phyloP scores from a whole-genome alignment of 2,113 vertebrate genomes.

The Leucosticte australis region DNA sequence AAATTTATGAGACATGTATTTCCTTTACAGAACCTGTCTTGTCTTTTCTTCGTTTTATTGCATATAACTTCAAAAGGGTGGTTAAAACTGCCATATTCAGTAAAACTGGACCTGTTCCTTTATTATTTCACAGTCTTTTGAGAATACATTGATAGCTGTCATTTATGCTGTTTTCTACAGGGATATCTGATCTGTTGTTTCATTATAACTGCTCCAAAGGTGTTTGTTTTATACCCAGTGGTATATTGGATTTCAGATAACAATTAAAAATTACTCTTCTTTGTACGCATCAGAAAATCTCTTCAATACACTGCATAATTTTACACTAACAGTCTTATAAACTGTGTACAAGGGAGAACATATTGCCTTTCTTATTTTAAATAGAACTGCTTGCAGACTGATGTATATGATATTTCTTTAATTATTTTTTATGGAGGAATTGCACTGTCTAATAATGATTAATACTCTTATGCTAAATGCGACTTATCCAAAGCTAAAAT shows the following conservation, averaged over 20 bases:
- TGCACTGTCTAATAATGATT: neutral
- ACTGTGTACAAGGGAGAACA: neutral
- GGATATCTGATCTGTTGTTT: neutral
- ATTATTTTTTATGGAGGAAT: neutral
- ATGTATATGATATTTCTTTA: neutral
- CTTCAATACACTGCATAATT: neutral
- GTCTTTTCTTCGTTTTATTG: neutral
- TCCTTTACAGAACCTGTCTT: neutral
- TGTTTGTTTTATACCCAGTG: neutral
- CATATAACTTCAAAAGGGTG: neutral
- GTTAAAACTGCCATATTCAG: neutral
- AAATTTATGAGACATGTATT: neutral
- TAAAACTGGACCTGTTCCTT: neutral
- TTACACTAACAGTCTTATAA: neutral
- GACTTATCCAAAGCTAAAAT: constrained; percentile 37
- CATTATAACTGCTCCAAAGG: neutral
- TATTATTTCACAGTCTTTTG: neutral
- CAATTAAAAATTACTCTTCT: neutral
- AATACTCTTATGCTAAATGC: neutral
- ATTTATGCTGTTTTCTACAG: neutral
- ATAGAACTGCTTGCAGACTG: neutral
- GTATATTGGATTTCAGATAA: neutral
- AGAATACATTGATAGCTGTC: neutral
- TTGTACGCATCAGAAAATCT: neutral
- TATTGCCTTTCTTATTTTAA: neutral